Conservation (phyloP, 2,113 vertebrate species). For the Nycticebus coucang region DNA sequence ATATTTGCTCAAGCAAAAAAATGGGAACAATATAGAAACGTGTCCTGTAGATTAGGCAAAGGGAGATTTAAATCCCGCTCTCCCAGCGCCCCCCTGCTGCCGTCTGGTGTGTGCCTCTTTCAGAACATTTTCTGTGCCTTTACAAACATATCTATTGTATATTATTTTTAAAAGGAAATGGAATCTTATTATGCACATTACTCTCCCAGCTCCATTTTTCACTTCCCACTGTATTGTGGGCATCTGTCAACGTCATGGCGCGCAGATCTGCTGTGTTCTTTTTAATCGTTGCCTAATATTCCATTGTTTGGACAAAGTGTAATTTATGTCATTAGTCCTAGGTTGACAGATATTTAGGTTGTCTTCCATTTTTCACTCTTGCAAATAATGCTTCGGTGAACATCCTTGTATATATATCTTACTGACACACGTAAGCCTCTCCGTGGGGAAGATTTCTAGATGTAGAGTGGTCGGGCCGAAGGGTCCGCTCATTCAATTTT, state of each 20-base stretch:
- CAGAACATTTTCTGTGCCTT: not conserved
- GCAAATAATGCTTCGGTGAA: not conserved
- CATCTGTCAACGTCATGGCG: not conserved
- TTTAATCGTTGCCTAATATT: conserved; percentile 55
- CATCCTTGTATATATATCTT: not conserved
- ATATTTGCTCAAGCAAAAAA: not conserved
- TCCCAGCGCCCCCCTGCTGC: not conserved
- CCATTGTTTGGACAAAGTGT: not conserved
- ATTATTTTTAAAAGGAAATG: not conserved
- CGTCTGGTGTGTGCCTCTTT: not conserved
- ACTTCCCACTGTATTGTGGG: not conserved
- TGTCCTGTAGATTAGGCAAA: not conserved
- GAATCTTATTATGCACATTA: not conserved
- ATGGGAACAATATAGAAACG: not conserved
- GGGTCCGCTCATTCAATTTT: not conserved
- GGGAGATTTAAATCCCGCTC: not conserved
- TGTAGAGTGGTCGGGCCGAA: not conserved
- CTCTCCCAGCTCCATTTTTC: not conserved
- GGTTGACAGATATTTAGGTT: conserved; percentile 38
- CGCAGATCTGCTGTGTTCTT: not conserved
- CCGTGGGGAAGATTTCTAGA: not conserved
- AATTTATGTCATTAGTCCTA: conserved; percentile 27
- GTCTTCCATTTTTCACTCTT: conserved; percentile 40
- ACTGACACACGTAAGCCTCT: not conserved
- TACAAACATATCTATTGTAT: not conserved